Percentiles rank a stretch among this genome's conserved stretches.
Evolutionary conservation across 2,797 vertebrate genomes (phyloP).

Genomic region (Apodemus agrarius): DNA sequence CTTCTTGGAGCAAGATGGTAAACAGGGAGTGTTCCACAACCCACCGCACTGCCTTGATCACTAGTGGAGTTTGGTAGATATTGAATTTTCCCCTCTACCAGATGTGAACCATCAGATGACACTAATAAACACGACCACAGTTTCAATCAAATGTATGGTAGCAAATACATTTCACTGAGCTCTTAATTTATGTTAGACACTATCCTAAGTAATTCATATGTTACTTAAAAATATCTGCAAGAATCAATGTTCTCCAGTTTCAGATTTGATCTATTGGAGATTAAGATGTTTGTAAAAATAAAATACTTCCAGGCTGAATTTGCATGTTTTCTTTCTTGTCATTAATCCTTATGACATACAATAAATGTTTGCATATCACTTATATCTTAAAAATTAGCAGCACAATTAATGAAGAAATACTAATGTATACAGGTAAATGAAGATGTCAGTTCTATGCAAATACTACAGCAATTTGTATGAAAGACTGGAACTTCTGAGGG

Average conservation of each 20-base stretch:
- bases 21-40: not conserved
- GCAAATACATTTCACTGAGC: not conserved
- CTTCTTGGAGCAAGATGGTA: not conserved
- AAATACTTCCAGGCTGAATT: not conserved
- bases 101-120: conserved; percentile 19
- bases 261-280: not conserved
- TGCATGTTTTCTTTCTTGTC: not conserved
- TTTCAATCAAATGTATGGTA: conserved; percentile 49
- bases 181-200: conserved; percentile 40
- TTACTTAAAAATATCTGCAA: not conserved
- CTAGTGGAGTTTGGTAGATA: not conserved
- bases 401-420: not conserved
- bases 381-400: not conserved
- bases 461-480: not conserved
- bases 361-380: not conserved
- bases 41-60: not conserved
- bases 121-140: conserved; percentile 15
- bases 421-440: not conserved
- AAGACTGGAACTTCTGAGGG: not conserved
- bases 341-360: not conserved
- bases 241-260: not conserved
- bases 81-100: not conserved
- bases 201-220: not conserved
- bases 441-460: not conserved
- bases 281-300: not conserved